Evolutionary conservation across 2,888 invertebrate genomes (phyloP).

Genomic region (Euzetes globulus): DNA sequence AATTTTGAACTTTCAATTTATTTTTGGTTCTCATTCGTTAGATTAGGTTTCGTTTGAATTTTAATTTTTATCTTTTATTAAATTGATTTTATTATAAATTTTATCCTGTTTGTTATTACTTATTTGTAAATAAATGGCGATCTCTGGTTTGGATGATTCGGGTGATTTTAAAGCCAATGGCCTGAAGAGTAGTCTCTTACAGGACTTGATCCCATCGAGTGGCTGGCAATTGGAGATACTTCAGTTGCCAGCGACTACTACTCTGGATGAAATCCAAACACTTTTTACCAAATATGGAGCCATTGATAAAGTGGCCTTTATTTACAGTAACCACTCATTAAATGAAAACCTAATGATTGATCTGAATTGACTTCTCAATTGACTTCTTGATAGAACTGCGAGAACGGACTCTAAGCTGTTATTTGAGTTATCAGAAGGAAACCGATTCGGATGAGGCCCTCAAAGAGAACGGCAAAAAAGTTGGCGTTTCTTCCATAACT

Average conservation of each 20-base stretch:
- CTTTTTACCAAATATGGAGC: slow-evolving; percentile 7
- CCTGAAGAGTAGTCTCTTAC: neutral
- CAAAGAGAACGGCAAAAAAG: neutral
- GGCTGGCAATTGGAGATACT: slow-evolving; percentile 8
- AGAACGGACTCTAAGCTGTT: neutral
- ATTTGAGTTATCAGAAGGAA: neutral
- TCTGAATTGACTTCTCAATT: neutral
- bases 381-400: neutral
- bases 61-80: neutral
- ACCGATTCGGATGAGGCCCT: neutral
- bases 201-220: neutral
- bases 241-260: neutral
- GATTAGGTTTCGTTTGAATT: neutral
- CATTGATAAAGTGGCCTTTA: neutral
- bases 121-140: neutral
- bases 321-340: slow-evolving; percentile 9
- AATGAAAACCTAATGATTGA: neutral
- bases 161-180: no score
- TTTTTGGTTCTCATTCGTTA: neutral
- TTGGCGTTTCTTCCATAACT: neutral
- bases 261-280: neutral
- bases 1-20: neutral
- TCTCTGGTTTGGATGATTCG: neutral
- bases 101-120: neutral
- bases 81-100: neutral